Conservation (phyloP, 1,140 invertebrate genomes). For the Polypedilum pembai region DNA sequence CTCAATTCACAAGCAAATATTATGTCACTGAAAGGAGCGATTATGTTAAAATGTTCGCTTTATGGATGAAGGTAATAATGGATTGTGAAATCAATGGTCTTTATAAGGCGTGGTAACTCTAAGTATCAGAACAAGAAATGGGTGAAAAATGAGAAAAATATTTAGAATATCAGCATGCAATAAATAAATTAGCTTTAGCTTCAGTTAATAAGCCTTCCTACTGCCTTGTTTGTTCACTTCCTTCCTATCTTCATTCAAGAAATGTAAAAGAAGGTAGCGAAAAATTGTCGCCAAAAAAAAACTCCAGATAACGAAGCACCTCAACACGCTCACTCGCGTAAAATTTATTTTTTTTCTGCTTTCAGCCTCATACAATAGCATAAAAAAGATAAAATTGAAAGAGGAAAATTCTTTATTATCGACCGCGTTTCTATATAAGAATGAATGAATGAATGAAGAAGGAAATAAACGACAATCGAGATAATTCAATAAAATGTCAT, state of each 20-base stretch:
- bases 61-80: no score
- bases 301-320: background rate
- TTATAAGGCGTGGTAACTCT: no score
- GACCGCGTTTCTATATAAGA: background rate
- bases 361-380: no score
- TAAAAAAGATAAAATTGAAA: background rate
- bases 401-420: background rate
- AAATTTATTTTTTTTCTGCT: background rate
- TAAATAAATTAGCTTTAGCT: no score
- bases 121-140: no score
- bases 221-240: no score
- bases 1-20: conserved; percentile 13
- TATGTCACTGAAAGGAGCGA: conserved; percentile 2
- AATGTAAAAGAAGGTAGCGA: no score
- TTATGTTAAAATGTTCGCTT: background rate
- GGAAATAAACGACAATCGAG: background rate
- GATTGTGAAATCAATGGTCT: no score
- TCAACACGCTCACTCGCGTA: background rate
- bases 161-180: no score
- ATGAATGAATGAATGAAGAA: background rate
- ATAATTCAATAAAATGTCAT: background rate
- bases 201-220: no score
- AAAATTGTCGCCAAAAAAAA: background rate
- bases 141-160: no score
- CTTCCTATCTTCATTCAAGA: no score